Evolutionary conservation across 2,888 invertebrate species (phyloP), one percentile per base, ranked within the genome.

Genomic region (Spialia ferax): DNA sequence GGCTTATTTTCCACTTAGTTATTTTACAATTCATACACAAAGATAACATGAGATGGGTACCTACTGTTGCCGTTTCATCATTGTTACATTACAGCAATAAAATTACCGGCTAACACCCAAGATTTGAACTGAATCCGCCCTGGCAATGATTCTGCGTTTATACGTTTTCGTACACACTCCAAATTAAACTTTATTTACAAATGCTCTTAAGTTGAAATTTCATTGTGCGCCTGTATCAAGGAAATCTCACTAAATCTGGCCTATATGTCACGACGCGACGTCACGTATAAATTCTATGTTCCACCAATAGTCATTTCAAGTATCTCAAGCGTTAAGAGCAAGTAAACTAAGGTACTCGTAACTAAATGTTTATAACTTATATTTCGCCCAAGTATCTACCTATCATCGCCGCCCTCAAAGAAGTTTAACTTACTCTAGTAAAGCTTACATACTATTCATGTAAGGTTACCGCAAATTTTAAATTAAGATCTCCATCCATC

Each of bases 41-140:
- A 10, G 59, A 45, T 60, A 60, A 60, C 59, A 60, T n/a, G n/a
- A n/a, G n/a, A n/a, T n/a, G n/a, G n/a, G n/a, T n/a, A n/a, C n/a
- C 18, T 22, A 45, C 23, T 60, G 59, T 60, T 60, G 38, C 15
- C 18, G 26, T 59, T 59, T 59, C 59, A 45, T 59, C 26, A 56
- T 35, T 56, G 26, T 59, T 42, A 26, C 26, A 45, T 15, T 26
- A 23, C 26, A 42, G 42, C 38, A 22, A n/a, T 42, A 59, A 45
- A 59, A 59, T 35, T 59, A 20, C 10, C 42, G 42, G 42, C 59
- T 26, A 59, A 59, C 59, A 42, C 48, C 48, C n/a, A 6, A 29
- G 48, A 61, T 50, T 61, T 61, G 50, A n/a, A 50, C 26, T 13
- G 48, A 50, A 61, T 61, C 61, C 48, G 20, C 35, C 22, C 23